Base-by-base conservation (phyloP, 2,113 vertebrate species). In the Halcyon malimbica region DNA sequence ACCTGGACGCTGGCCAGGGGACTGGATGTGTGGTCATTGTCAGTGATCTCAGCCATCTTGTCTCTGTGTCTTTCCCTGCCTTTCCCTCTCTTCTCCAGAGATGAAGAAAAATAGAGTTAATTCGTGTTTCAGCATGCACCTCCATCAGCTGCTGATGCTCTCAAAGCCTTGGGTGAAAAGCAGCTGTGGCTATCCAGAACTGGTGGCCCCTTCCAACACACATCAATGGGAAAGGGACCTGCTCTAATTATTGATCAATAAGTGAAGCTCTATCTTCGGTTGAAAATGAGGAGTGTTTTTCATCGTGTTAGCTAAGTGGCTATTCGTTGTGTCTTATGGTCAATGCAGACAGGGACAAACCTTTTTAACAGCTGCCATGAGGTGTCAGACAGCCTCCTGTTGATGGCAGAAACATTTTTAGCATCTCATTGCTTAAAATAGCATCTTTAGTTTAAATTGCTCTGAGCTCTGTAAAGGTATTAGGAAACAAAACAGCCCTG, bases 1-100 rank as follows among this genome's bases (percentile, higher is more conserved):
- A 96, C 97, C 96, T 97, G 75, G 70, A 46, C 25, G 31, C 87
- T 94, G 84, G 75, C 79, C 75, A 62, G 29, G 14, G 81, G 54
- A 53, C 62, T 93, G 94, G 93, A 87, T 24, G 75, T 37, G 33
- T 37, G 17, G 73, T 86, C 14, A 20, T 63, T 97, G 26, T 79
- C 89, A 82, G 80, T 64, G 60, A 57, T 91, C 83, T n/a, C 42
- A 78, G 76, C 73, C 24, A 23, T 92, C 84, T 89, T 15, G 21
- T n/a, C 24, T 67, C 57, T 44, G 23, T 79, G 85, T 77, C 63
- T 19, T 86, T 89, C 70, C 89, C 75, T 3, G 13, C 35, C 51
- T 33, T 20, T 48, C 2, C 0, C 4, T 23, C 48, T 37, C 39
- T 10, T 85, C 44, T 96, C 54, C 33, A 84, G 51, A 91, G 37